These are phyloP conservation scores for Silurus glanis DNA, from an alignment of 2,113 vertebrate genomes.

Conservation along the genomic window DNA sequence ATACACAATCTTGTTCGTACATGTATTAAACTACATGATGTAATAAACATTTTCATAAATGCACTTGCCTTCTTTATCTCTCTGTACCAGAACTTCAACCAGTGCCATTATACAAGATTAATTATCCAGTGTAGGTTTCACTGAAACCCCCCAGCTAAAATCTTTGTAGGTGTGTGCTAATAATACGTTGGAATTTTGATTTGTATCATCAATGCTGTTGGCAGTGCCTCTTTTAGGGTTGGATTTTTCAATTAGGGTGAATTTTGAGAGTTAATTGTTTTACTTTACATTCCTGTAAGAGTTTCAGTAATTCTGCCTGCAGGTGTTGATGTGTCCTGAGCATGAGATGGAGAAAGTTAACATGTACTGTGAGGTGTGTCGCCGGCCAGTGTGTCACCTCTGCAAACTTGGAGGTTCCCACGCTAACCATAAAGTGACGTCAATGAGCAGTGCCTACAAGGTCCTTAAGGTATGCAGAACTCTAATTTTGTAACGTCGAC, in stretches of 20 bases:
- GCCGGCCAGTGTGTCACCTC: constrained; percentile 93
- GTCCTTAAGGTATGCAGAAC: constrained; percentile 86
- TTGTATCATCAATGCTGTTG: not conserved
- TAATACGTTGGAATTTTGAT: not conserved
- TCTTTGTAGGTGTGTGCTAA: not conserved
- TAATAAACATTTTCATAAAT: not conserved
- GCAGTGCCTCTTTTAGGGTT: not conserved
- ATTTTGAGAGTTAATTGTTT: not conserved
- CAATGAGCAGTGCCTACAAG: constrained; percentile 95
- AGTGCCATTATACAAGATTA: not conserved
- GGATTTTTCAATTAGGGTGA: not conserved
- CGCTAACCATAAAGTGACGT: constrained; percentile 91
- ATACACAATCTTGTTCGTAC: not conserved
- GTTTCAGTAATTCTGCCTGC: not conserved
- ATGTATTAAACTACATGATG: not conserved
- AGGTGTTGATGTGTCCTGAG: constrained; percentile 98
- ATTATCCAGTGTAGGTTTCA: not conserved
- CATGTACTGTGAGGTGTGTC: constrained; percentile 98
- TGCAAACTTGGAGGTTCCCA: constrained; percentile 92
- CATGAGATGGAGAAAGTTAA: constrained; percentile 97
- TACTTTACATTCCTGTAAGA: not conserved
- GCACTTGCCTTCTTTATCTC: not conserved
- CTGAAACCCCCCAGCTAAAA: no score
- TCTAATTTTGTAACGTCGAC: no score
- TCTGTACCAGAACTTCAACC: not conserved